Conservation (phyloP, 35 echinoderm and acorn worm genomes). For the Eucidaris tribuloides region DNA sequence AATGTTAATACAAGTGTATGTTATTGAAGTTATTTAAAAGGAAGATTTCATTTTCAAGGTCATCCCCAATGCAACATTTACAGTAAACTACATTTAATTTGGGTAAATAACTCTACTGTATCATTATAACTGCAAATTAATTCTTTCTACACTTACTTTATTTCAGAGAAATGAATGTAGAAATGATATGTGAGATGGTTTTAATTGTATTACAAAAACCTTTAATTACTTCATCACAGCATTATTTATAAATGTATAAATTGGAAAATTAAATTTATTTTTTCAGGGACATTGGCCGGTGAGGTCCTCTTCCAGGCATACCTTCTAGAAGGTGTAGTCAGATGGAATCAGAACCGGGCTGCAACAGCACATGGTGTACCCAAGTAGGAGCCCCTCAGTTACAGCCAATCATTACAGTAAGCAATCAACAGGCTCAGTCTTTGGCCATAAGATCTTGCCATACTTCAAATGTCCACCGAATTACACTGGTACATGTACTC, state of each 20-base stretch:
- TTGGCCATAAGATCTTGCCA: not conserved
- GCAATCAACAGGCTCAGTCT: not conserved
- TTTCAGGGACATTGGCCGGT: constrained; percentile 29
- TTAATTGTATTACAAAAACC: too few relatives aligned
- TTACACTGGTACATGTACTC: not conserved
- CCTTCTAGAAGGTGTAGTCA: constrained; percentile 16
- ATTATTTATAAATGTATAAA: not conserved
- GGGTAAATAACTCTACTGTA: not conserved
- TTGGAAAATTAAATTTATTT: not conserved
- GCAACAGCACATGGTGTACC: not conserved
- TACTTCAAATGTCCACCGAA: not conserved
- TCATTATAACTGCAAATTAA: not conserved
- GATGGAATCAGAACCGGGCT: constrained; percentile 37
- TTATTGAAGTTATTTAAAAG: too few relatives aligned
- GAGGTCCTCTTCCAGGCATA: constrained; percentile 42
- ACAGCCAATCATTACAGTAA: not conserved
- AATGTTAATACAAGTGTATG: too few relatives aligned
- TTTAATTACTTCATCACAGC: too few relatives aligned
- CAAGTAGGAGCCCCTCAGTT: not conserved
- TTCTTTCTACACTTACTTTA: not conserved
- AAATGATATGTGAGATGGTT: not conserved
- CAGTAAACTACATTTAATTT: not conserved
- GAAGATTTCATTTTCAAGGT: too few relatives aligned
- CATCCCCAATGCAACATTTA: not conserved
- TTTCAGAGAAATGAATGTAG: not conserved